Percentiles rank a stretch among this genome's conserved stretches.
phyloP scores from a whole-genome alignment of 2,113 vertebrate species.

The Grammomys surdaster region DNA sequence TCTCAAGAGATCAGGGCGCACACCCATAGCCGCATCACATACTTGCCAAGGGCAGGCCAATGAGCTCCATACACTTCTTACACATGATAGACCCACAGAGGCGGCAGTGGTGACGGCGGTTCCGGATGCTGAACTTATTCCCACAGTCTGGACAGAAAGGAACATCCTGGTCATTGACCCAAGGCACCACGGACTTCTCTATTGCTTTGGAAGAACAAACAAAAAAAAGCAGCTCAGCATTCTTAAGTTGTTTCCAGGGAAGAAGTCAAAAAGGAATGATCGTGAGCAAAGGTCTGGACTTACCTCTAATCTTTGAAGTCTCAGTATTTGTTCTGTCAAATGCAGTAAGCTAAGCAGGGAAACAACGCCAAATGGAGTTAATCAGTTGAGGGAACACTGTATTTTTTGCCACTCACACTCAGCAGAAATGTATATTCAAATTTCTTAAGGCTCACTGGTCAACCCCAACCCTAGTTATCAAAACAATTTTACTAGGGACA shows the following conservation, averaged over 20 bases:
- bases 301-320: constrained; percentile 96
- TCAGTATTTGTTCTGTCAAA: constrained; percentile 96
- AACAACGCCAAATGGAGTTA: constrained; percentile 39
- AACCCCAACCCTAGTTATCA: background rate
- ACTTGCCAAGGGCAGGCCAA: constrained; percentile 94
- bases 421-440: background rate
- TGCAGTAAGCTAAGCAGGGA: constrained; percentile 91
- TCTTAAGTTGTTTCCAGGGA: background rate
- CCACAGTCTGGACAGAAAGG: constrained; percentile 99
- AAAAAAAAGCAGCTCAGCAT: background rate
- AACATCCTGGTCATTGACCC: constrained; percentile 98
- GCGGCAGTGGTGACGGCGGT: constrained; percentile 97
- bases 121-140: constrained; percentile 95
- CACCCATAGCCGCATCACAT: constrained; percentile 72
- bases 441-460: background rate
- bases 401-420: background rate
- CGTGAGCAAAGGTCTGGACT: constrained; percentile 63
- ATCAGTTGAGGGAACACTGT: background rate
- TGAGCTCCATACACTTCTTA: constrained; percentile 94
- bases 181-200: constrained; percentile 97
- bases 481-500: background rate
- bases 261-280: constrained; percentile 10
- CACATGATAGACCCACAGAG: constrained; percentile 99
- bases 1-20: background rate
- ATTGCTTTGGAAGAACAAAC: constrained; percentile 88